Conservation (phyloP, 2,888 invertebrate species). For the Bugulina stolonifera region DNA sequence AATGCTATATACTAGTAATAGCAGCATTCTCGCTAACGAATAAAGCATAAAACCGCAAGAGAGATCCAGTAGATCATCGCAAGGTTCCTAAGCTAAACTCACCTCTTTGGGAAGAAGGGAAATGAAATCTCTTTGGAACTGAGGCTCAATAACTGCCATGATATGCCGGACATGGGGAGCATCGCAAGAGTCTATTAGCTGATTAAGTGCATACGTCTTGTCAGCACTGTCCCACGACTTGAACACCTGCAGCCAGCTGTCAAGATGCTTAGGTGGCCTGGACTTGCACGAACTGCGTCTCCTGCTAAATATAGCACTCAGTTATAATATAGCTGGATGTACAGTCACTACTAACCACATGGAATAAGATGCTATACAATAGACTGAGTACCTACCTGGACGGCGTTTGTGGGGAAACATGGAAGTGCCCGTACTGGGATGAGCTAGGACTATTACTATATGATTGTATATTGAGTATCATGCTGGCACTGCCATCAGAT, state of each 20-base stretch:
- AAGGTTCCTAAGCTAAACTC: no score
- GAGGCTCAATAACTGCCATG: slow-evolving; percentile 96
- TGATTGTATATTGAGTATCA: background rate
- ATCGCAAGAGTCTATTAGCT: slow-evolving; percentile 80
- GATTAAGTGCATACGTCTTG: slow-evolving; percentile 79
- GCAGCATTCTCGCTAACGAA: no score
- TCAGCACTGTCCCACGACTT: slow-evolving; percentile 82
- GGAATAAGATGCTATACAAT: no score
- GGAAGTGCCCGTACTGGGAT: slow-evolving; percentile 11
- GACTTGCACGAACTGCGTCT: slow-evolving; percentile 12
- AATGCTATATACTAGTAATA: no score
- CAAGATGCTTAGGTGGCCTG: background rate
- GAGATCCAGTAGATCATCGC: no score
- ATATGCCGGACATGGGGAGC: slow-evolving; percentile 90
- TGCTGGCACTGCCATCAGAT: background rate
- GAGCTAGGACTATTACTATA: background rate
- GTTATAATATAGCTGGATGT: background rate
- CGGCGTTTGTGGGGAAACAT: slow-evolving; percentile 12
- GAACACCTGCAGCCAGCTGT: slow-evolving; percentile 30
- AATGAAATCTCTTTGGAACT: slow-evolving; percentile 96
- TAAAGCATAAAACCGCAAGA: no score
- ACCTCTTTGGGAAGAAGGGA: slow-evolving; percentile 87
- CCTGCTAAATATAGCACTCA: background rate
- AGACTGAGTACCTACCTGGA: slow-evolving; percentile 3
- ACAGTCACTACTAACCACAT: no score